Percentiles rank a stretch among this genome's conserved stretches.
These are phyloP conservation scores for Arizona elegans DNA, from an alignment of 2,113 vertebrate genomes.

Conservation along the genomic window DNA sequence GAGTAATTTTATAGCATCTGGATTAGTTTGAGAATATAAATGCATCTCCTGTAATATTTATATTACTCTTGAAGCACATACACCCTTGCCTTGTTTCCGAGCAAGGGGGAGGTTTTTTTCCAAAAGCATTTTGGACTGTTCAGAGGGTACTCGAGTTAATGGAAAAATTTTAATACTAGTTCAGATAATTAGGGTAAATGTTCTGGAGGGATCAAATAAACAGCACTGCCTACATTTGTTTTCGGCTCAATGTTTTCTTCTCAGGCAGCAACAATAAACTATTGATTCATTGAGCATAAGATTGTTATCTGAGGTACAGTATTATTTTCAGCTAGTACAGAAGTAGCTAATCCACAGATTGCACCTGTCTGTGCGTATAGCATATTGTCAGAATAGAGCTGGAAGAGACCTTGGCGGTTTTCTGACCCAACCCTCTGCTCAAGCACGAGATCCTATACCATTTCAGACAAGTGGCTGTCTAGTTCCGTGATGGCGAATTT, in stretches of 20 bases:
- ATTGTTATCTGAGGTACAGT: background rate
- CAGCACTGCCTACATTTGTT: background rate
- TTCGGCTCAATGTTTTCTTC: background rate
- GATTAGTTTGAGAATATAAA: slow-evolving; percentile 13
- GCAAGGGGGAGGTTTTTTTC: background rate
- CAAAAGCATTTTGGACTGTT: slow-evolving; percentile 6
- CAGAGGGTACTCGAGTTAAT: slow-evolving; percentile 3
- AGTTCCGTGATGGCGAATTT: background rate
- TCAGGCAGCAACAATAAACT: background rate
- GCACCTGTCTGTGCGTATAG: background rate
- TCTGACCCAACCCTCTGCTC: background rate
- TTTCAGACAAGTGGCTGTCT: background rate
- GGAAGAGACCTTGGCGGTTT: background rate
- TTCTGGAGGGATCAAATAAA: background rate
- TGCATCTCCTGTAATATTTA: slow-evolving; percentile 13
- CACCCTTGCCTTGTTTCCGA: slow-evolving; percentile 12
- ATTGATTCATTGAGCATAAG: background rate
- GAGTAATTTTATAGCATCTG: slow-evolving; percentile 21
- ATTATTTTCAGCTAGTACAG: background rate
- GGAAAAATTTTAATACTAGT: slow-evolving; percentile 19
- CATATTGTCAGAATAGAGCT: background rate
- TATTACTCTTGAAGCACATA: slow-evolving; percentile 36
- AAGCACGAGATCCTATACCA: background rate
- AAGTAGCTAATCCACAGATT: background rate
- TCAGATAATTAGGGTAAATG: slow-evolving; percentile 23